Base-by-base conservation (phyloP, 2,113 vertebrate genomes). In the Anarrhichthys ocellatus region DNA sequence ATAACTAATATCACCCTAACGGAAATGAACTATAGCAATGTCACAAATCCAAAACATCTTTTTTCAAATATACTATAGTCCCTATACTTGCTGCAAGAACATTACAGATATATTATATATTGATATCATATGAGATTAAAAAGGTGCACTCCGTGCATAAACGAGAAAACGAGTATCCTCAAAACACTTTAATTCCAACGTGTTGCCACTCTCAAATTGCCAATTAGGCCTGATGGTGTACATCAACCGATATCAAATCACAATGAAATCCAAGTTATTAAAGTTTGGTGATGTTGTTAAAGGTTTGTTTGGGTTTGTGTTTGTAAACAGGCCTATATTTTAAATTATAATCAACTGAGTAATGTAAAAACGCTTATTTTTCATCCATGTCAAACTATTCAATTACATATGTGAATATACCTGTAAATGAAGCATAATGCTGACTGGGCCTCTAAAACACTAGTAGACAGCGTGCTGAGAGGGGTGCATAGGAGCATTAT, bases 31-130 rank as follows among this genome's bases (percentile, higher is more conserved):
- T 87, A 90, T 87, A 84, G 80, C 84, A 81, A 83, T 80, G 77
- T 71, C 77, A 91, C 66, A 86, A 46, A 65, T 85, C 54, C 48
- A 70, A 74, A 64, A 75, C 81, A 38, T 44, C 29, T 34, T 34
- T 77, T 52, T 52, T 36, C 58, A 38, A 75, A 63, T 44, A 58
- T 22, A 79, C 50, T 29, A 29, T 15, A 88, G 90, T 91, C 92
- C 90, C 87, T 92, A 54, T 34, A 91, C 84, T 93, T 93, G 92
- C 92, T 92, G 92, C 91, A 93, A 89, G 82, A 90, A 92, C 83
- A 78, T 81, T 87, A 79, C 80, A 82, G 52, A 86, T 52, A 86
- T 86, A 85, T 84, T 74, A 62, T 74, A 62, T 77, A 80, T 46
- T 46, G 56, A 83, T 67, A 86, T 38, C 24, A 24, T 58, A 82